Evolutionary conservation across 2,888 invertebrate species (phyloP), one percentile per base, ranked within the genome.

Genomic region (Megamerina dolium): DNA sequence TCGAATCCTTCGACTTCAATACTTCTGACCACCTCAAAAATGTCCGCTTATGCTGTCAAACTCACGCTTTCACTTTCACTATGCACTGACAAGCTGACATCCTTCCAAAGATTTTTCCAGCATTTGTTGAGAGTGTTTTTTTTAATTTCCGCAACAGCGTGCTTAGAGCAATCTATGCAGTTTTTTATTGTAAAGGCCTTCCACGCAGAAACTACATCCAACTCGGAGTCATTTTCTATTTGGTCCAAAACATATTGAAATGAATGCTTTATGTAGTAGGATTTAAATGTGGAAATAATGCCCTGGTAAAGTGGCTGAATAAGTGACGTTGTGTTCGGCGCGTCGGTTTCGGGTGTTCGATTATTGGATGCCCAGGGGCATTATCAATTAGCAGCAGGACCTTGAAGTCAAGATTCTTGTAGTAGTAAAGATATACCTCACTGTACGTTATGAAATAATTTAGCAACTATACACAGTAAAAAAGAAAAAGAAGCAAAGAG

Each of bases 231-330:
- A 20, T 38, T 17, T 20, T 38, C 38, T 19, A 38, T 12, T 38
- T 38, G 20, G 20, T 36, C 23, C 36, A 36, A 36, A 23, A 36
- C 23, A 23, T 36, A 21, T 14, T 36, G 23, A 21, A 36, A 52
- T n/a, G n/a, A n/a, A n/a, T n/a, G n/a, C n/a, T n/a, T n/a, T n/a
- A n/a, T n/a, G n/a, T n/a, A n/a, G n/a, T n/a, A n/a, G n/a, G n/a
- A n/a, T n/a, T n/a, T n/a, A n/a, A n/a, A n/a, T n/a, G n/a, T n/a
- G n/a, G n/a, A n/a, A n/a, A n/a, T n/a, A n/a, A n/a, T n/a, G n/a
- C n/a, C n/a, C n/a, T n/a, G n/a, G n/a, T n/a, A n/a, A n/a, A n/a
- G n/a, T n/a, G n/a, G n/a, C n/a, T n/a, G n/a, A n/a, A n/a, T n/a
- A n/a, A n/a, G n/a, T n/a, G n/a, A n/a, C n/a, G n/a, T n/a, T n/a